Base-by-base conservation (phyloP, 23 tunicate species). In the Clavelina lepadiformis region DNA sequence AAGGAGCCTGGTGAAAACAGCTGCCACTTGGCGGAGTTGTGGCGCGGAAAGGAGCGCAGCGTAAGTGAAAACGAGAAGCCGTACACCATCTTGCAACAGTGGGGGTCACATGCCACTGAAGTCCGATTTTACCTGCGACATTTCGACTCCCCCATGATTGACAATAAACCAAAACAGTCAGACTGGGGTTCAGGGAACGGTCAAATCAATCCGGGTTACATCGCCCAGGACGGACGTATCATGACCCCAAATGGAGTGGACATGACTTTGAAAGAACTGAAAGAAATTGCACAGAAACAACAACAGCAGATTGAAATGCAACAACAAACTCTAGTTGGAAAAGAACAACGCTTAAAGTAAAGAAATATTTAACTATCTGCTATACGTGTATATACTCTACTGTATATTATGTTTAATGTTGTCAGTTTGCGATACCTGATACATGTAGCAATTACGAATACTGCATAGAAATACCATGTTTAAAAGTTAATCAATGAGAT, bases 41-140 rank as follows among this genome's bases (percentile, higher is more conserved):
- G 89, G 89, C 63, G 97, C 55, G 97, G 83, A 19, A 89, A 82
- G 37, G 97, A 89, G 38, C 65, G 97, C 33, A 47, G 61, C 37
- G 89, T 89, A 15, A 72, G 85, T 63, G 76, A 45, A 46, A 77
- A 69, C 63, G 97, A 89, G 56, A 89, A 89, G 33, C 89, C 89
- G 6, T 89, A 75, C 80, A 89, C 83, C 32, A 81, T 89, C 15
- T 51, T 89, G 44, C 97, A 89, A 69, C 97, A 89, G 63, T 89
- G 97, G 97, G 97, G 97, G 2, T 75, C 89, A 25, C 77, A 75
- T 49, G 89, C 97, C 5, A 72, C 87, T 38, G 97, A 89, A 55
- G 85, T 89, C 8, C 65, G 61, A n/a, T 89, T 89, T 57, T 86
- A 74, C 59, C 72, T 86, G 1, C 83, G 83, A 13, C 87, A 79